Base-by-base conservation (phyloP, 2,888 invertebrate species). In the Campopleginae sp. region DNA sequence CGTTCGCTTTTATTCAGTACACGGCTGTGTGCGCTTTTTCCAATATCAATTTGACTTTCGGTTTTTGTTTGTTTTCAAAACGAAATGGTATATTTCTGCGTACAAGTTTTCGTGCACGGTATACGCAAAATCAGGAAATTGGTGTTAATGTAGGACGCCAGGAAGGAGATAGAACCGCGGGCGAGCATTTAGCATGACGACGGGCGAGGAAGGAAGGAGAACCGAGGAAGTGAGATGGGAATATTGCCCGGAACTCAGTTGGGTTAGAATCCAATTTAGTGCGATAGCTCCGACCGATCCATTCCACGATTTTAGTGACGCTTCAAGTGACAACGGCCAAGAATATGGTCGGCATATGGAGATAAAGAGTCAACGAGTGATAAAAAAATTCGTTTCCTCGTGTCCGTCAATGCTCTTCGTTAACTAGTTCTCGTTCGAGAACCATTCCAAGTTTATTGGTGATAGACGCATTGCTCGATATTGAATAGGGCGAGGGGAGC, bases 261-360 rank as follows among this genome's bases (percentile, higher is more conserved):
- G 82, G 84, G 84, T 86, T 82, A 86, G 82, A 87, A 87, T 86
- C 84, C 85, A 85, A 86, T 87, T 87, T 68, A 58, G 82, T 71
- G 75, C 76, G 81, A 85, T 86, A 78, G 84, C 77, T 80, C 4
- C 77, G 70, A 76, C 71, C 8, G 80, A 78, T 83, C 72, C 70
- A 83, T 70, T 61, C 5, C 44, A 61, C 44, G 38, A 23, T 58
- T 38, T 70, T n/a, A 23, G 54, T 19, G 12, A 14, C 6, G 78
- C 58, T 48, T 33, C n/a, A 33, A 51, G 23, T 19, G 23, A 61
- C 38, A 68, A 70, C 46, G 51, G 65, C 44, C 10, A 70, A 46
- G 2, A 12, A 27, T 31, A 51, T 46, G 5, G 27, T 38, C 19
- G 31, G 23, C 27, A 61, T 31, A 10, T 44, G 0, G 12, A 31